Percentiles rank a stretch among this genome's conserved stretches.
Conservation (phyloP, 2,113 vertebrate species). For the Eptesicus fuscus region DNA sequence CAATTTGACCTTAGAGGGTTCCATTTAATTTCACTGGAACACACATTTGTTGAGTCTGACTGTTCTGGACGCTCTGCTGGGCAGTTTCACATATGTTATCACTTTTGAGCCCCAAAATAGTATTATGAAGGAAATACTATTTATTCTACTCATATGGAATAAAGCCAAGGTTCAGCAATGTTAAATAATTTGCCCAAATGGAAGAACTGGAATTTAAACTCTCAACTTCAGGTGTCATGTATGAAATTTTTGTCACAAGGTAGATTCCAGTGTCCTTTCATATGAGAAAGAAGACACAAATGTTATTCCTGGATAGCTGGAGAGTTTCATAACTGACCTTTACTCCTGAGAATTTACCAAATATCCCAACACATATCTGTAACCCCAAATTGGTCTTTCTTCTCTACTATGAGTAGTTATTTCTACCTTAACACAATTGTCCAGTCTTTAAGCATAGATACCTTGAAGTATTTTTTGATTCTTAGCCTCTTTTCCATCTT, state of each 20-base stretch:
- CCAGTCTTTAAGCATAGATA: neutral
- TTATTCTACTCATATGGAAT: neutral
- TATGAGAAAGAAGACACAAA: neutral
- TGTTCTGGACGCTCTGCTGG: neutral
- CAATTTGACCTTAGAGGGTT: neutral
- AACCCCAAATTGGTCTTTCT: neutral
- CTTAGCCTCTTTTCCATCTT: neutral
- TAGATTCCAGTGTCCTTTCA: neutral
- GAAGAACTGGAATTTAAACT: neutral
- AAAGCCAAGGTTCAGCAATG: neutral
- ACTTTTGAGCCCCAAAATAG: neutral
- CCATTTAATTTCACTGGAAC: constrained; percentile 13
- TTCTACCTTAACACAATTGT: neutral
- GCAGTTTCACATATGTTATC: neutral
- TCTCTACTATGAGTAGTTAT: neutral
- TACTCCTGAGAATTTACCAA: neutral
- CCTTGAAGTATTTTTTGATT: neutral
- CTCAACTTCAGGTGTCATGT: neutral
- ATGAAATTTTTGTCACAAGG: neutral
- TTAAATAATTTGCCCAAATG: neutral
- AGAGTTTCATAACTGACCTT: neutral
- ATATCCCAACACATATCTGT: neutral
- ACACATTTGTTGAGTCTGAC: neutral
- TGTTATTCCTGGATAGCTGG: neutral
- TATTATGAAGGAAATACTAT: neutral